Base-by-base conservation (phyloP, 2,888 invertebrate genomes). In the Unio delphinus region DNA sequence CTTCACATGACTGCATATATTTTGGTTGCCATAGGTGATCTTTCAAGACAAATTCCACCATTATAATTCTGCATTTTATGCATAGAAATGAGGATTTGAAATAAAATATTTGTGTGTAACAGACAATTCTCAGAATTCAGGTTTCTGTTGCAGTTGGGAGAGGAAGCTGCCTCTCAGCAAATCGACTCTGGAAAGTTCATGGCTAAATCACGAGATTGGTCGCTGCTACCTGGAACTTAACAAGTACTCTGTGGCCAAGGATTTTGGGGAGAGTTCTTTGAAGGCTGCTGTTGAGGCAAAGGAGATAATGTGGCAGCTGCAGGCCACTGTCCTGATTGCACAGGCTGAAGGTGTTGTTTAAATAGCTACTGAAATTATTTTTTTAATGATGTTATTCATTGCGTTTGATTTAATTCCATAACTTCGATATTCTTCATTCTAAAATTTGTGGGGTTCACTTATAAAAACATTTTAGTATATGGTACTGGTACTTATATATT, bases 151-250 rank as follows among this genome's bases (percentile, higher is more conserved):
- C 73, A 88, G 88, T 18, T 90, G 90, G 89, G 89, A 89, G 78
- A 79, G 86, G 59, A 89, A 90, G 72, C 64, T 90, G 55, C 89
- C 90, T 3, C 78, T 88, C 73, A 88, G 87, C 55, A 88, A 89
- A 74, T 87, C 88, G 57, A 78, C 88, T 5, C 76, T 90, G 61
- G 91, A 91, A 73, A 85, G 85, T 55, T 88, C 90, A 1, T 91
- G 91, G 89, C 78, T 91, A 56, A 89, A 84, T 74, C 91, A 91
- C 74, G 91, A 91, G 80, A 89, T 91, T 34, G 91, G 91, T 28
- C 84, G 90, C 18, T 91, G 91, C 76, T 88, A 91, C 78, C 80
- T 91, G 73, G 90, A 90, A 74, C 70, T 88, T 45, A 83, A 80
- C 20, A 73, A 83, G 61, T 82, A 74, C 57, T 57, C 74, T 1